phyloP scores from a whole-genome alignment of 2,888 invertebrate species.

The Eupithecia tripunctaria region DNA sequence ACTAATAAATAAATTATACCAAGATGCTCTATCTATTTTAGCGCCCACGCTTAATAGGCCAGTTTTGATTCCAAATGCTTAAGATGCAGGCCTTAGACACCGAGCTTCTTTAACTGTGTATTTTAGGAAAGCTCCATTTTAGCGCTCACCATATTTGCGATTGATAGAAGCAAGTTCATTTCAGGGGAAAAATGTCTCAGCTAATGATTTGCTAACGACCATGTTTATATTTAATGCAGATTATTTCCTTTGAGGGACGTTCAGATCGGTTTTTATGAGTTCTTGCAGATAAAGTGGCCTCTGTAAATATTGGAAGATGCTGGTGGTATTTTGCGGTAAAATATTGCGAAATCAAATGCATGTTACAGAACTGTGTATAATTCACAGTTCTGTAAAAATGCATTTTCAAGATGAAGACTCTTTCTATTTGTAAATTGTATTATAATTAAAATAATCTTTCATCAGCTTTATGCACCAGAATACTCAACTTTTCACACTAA shows the following conservation, averaged over 20 bases:
- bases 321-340: slow-evolving; percentile 12
- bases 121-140: slow-evolving; percentile 42
- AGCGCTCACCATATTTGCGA: slow-evolving; percentile 59
- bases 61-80: too few species aligned
- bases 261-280: slow-evolving; percentile 55
- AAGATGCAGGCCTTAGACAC: background rate
- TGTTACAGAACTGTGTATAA: too few species aligned
- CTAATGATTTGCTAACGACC: slow-evolving; percentile 85
- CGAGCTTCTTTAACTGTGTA: background rate
- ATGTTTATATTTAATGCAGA: slow-evolving; percentile 83
- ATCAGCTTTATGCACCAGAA: too few species aligned
- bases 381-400: background rate
- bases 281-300: slow-evolving; percentile 45
- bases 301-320: slow-evolving; percentile 19
- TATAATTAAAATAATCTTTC: too few species aligned
- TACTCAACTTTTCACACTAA: too few species aligned
- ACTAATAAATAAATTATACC: too few species aligned
- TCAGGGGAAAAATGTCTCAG: slow-evolving; percentile 71
- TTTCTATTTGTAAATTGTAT: background rate
- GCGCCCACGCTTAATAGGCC: too few species aligned
- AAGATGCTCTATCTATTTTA: too few species aligned
- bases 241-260: slow-evolving; percentile 80
- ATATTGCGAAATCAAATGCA: background rate
- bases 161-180: slow-evolving; percentile 67
- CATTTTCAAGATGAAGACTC: background rate